Conservation (phyloP, 2,888 invertebrate species). For the Encarsia formosa region DNA sequence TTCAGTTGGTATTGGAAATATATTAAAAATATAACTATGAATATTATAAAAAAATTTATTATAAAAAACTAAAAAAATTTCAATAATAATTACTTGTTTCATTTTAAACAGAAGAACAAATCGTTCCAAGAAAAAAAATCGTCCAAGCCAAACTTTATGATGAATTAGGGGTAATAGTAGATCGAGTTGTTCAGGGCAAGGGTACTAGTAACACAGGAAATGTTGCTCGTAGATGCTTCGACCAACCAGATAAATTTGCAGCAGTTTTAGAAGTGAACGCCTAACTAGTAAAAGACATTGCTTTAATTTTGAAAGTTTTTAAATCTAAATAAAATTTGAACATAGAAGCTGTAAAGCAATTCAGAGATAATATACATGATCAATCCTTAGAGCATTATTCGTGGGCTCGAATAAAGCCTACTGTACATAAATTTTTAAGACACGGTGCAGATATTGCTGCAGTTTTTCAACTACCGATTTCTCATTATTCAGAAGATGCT, state of each 20-base stretch:
- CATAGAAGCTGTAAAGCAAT: too few relatives aligned
- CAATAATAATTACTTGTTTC: too few relatives aligned
- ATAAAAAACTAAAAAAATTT: too few relatives aligned
- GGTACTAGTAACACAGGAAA: conserved; percentile 1
- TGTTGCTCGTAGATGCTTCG: conserved; percentile 1
- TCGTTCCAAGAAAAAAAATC: too few relatives aligned
- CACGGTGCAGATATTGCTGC: not conserved
- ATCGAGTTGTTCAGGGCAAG: not conserved
- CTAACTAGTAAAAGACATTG: not conserved
- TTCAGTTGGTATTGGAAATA: too few relatives aligned
- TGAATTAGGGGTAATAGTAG: not conserved
- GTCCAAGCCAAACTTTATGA: not conserved
- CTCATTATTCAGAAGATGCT: not conserved
- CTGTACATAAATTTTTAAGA: not conserved
- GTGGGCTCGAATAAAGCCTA: not conserved
- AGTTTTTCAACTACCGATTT: too few relatives aligned
- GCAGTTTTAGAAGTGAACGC: not conserved
- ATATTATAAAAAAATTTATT: too few relatives aligned
- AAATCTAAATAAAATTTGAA: too few relatives aligned
- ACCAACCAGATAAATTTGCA: not conserved
- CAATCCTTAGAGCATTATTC: too few relatives aligned
- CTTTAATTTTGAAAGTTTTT: not conserved
- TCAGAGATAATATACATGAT: too few relatives aligned
- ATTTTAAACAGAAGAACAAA: too few relatives aligned
- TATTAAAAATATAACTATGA: too few relatives aligned